Base-by-base conservation (phyloP, 2,113 vertebrate species). In the Myxocyprinus asiaticus region DNA sequence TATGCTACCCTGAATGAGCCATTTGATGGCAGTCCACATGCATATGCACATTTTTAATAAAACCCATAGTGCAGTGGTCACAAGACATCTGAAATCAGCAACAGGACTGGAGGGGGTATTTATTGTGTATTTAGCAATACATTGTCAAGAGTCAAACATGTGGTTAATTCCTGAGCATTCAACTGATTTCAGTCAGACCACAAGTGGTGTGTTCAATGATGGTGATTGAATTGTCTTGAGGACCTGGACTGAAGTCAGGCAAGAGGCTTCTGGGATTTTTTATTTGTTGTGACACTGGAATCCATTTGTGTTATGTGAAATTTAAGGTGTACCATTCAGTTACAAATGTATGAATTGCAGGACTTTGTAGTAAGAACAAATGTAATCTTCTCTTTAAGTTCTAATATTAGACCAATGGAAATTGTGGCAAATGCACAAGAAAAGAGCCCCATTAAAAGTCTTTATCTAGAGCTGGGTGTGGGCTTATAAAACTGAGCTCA, bases 1-100 rank as follows among this genome's bases (percentile, higher is more conserved):
- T 81, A 80, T 69, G 67, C 75, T 51, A 78, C 79, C 80, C 80
- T 65, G 76, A 76, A 80, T 68, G 67, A 76, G 71, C 63, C 77
- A 77, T 86, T 68, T 79, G 74, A 81, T 80, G 80, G 79, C 62
- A 77, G 74, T 69, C 67, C 72, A 66, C 67, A 78, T 77, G 74
- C 55, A 80, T 65, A 82, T 74, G 71, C 77, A 58, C 11, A 69
- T 61, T 73, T 72, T 68, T 76, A 82, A 80, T 56, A 84, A 70
- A 80, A 77, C 64, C 75, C 74, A 77, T 33, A 33, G 22, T 33
- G 22, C 1, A 79, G 77, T 74, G 67, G 69, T 72, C n/a, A 12
- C 68, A 11, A 78, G 63, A 62, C 48, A 73, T 51, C 58, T 78
- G 50, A 80, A 74, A 78, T 70, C 69, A 79, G 44, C 53, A 67